A percentile compares a stretch with the other conserved stretches of the same genome.
Conservation (phyloP, 2,888 invertebrate genomes). For the Aphodius sticticus region DNA sequence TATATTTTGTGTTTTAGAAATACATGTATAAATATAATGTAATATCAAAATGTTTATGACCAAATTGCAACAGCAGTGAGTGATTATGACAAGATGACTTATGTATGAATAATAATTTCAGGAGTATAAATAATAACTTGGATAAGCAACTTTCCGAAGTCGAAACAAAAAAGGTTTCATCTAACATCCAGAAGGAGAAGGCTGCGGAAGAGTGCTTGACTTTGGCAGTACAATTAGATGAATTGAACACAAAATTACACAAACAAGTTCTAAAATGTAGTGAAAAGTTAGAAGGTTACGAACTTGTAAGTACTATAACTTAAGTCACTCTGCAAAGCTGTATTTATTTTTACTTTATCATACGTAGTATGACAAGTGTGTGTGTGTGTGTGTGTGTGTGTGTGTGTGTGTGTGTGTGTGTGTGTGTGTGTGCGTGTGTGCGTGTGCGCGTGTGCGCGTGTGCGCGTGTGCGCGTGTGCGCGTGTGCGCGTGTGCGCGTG, state of each 20-base stretch:
- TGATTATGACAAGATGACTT: no score
- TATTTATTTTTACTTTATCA: no score
- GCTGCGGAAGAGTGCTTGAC: slow-evolving; percentile 45
- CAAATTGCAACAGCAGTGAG: not conserved
- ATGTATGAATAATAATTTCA: not conserved
- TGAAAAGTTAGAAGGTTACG: slow-evolving; percentile 44
- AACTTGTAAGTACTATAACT: slow-evolving; percentile 38
- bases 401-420: no score
- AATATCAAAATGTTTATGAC: no score
- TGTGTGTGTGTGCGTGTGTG: no score
- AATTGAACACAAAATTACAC: slow-evolving; percentile 45
- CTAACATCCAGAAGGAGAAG: slow-evolving; percentile 42
- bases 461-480: no score
- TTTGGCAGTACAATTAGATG: slow-evolving; percentile 46
- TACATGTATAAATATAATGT: no score
- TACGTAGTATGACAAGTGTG: no score
- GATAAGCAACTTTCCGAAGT: slow-evolving; percentile 12
- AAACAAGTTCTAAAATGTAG: slow-evolving; percentile 46
- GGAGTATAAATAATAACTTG: slow-evolving; percentile 13
- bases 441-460: no score
- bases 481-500: no score
- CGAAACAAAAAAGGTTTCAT: slow-evolving; percentile 34
- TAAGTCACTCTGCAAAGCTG: not conserved
- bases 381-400: no score
- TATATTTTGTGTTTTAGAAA: no score